Percentiles rank a stretch among this genome's conserved stretches.
These are phyloP conservation scores for Nannobrachium achirus DNA, from an alignment of 2,113 vertebrate species.

Conservation along the genomic window DNA sequence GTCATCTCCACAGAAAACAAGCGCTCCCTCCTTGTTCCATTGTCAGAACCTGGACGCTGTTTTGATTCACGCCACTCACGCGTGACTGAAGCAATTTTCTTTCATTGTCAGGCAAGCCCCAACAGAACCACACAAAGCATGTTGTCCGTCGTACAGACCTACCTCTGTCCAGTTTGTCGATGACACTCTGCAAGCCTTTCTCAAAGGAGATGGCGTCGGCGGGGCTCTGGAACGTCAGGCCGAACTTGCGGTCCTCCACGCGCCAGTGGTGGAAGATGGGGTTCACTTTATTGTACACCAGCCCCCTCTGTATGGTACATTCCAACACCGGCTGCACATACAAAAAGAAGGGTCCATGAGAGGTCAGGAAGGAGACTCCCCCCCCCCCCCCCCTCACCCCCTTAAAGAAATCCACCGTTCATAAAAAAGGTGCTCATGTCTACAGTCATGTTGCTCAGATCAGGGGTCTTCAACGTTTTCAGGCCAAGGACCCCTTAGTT, in stretches of 20 bases:
- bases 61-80: no score
- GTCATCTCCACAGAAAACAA: no score
- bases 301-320: constrained; percentile 85
- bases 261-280: constrained; percentile 96
- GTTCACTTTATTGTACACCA: constrained; percentile 94
- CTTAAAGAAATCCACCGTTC: constrained; percentile 68
- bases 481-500: no score
- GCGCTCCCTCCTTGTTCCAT: no score
- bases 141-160: no score
- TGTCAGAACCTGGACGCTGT: no score
- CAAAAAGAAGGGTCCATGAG: neutral
- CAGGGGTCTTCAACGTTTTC: no score
- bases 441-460: constrained; percentile 13
- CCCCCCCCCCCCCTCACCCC: constrained; percentile 39
- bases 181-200: constrained; percentile 84
- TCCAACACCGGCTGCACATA: constrained; percentile 86
- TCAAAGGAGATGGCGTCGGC: constrained; percentile 90
- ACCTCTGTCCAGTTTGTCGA: constrained; percentile 89
- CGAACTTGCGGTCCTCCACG: constrained; percentile 89
- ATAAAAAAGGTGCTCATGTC: no score
- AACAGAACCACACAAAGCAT: no score
- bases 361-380: constrained; percentile 40
- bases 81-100: no score
- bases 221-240: constrained; percentile 92
- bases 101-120: no score